phyloP scores from a whole-genome alignment of 2,888 invertebrate species.

The Melipona bicolor region DNA sequence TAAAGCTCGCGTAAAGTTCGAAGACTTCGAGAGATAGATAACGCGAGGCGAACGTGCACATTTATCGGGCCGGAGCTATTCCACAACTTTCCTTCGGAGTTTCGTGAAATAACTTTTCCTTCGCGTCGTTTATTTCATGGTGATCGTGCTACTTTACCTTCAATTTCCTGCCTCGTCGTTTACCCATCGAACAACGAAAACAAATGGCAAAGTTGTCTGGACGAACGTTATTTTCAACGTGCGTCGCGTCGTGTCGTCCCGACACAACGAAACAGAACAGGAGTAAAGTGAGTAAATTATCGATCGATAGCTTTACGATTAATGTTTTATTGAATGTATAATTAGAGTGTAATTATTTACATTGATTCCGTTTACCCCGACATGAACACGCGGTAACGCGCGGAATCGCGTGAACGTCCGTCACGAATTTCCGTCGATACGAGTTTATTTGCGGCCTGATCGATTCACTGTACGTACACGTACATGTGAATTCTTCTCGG shows the following conservation, averaged over 20 bases:
- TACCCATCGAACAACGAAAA: constrained; percentile 22
- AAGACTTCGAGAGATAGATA: constrained; percentile 34
- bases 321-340: constrained; percentile 71
- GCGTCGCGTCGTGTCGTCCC: too few species aligned
- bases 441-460: not conserved
- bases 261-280: not conserved
- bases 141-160: constrained; percentile 42
- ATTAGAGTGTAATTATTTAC: constrained; percentile 69
- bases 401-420: not conserved
- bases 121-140: constrained; percentile 40
- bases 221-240: not conserved
- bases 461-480: not conserved
- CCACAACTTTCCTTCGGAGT: constrained; percentile 43
- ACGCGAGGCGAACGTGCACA: constrained; percentile 32
- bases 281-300: not conserved
- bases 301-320: constrained; percentile 54
- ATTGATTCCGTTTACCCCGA: constrained; percentile 71
- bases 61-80: constrained; percentile 48
- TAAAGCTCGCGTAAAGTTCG: constrained; percentile 50
- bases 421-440: not conserved
- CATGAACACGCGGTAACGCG: constrained; percentile 4
- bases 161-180: constrained; percentile 46
- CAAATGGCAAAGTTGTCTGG: constrained; percentile 19
- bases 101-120: constrained; percentile 42
- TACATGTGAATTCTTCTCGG: too few species aligned